Conservation (phyloP, 2,888 invertebrate genomes). For the Tachina lurida region DNA sequence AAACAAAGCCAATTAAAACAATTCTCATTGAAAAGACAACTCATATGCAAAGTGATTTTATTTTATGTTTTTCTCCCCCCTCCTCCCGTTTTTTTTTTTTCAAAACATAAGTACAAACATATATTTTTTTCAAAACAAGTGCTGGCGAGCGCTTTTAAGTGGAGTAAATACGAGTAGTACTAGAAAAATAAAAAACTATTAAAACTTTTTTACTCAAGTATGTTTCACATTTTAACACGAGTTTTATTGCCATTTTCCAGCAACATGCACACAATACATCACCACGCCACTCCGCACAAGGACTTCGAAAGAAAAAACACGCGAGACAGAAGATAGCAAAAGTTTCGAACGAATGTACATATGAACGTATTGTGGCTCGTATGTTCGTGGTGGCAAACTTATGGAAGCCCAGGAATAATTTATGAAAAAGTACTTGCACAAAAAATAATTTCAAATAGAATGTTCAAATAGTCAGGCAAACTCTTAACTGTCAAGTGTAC, state of each 20-base stretch:
- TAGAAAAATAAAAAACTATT: conserved; percentile 10
- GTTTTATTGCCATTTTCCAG: conserved; percentile 23
- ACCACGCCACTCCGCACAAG: background rate
- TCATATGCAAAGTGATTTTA: conserved; percentile 9
- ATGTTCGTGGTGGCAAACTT: conserved; percentile 16
- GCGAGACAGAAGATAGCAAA: background rate
- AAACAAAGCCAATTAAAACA: conserved; percentile 32
- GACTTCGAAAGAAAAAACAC: background rate
- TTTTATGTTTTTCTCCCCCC: conserved; percentile 5
- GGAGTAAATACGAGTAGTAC: background rate
- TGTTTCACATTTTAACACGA: conserved; percentile 8
- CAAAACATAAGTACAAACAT: background rate
- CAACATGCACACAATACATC: background rate
- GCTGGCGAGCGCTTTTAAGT: background rate
- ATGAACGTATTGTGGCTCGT: background rate
- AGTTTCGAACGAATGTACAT: background rate
- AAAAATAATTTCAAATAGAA: background rate
- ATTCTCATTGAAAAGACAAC: background rate
- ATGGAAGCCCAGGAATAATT: conserved; percentile 8
- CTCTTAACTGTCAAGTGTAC: background rate
- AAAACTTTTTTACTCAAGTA: background rate
- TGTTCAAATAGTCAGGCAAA: conserved; percentile 4
- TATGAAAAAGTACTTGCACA: background rate
- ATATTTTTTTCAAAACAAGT: background rate
- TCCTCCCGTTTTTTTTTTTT: background rate